Conservation (phyloP, 2,888 invertebrate species). For the Cerastoderma edule region DNA sequence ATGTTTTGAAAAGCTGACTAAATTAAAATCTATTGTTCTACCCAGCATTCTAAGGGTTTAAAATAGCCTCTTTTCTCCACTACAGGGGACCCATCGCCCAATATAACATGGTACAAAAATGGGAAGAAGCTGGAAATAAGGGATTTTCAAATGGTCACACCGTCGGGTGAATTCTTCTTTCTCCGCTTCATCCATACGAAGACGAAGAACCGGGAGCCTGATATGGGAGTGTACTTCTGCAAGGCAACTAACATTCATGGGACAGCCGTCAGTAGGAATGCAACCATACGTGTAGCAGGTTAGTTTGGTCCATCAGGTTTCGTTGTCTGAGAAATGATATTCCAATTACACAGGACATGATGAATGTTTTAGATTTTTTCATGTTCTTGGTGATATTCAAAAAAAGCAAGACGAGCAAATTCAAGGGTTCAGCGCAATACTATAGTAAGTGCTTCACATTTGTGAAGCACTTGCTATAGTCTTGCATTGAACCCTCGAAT, state of each 20-base stretch:
- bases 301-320: slow-evolving; percentile 84
- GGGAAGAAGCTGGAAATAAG: slow-evolving; percentile 89
- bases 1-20: too few relatives aligned
- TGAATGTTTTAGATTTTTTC: too few relatives aligned
- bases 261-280: slow-evolving; percentile 92
- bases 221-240: slow-evolving; percentile 97
- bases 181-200: slow-evolving; percentile 96
- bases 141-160: slow-evolving; percentile 91
- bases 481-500: too few relatives aligned
- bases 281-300: slow-evolving; percentile 94
- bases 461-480: too few relatives aligned
- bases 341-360: too few relatives aligned
- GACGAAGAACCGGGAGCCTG: slow-evolving; percentile 91
- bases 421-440: too few relatives aligned
- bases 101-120: slow-evolving; percentile 97
- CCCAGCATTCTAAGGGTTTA: too few relatives aligned
- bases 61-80: background rate
- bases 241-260: slow-evolving; percentile 94
- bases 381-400: too few relatives aligned
- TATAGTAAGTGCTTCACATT: too few relatives aligned
- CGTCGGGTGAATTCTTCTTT: slow-evolving; percentile 97
- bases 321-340: too few relatives aligned
- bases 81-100: slow-evolving; percentile 89
- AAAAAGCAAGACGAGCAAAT: too few relatives aligned
- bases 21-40: too few relatives aligned